Conservation (phyloP, 1,140 invertebrate genomes). For the Physella acuta region DNA sequence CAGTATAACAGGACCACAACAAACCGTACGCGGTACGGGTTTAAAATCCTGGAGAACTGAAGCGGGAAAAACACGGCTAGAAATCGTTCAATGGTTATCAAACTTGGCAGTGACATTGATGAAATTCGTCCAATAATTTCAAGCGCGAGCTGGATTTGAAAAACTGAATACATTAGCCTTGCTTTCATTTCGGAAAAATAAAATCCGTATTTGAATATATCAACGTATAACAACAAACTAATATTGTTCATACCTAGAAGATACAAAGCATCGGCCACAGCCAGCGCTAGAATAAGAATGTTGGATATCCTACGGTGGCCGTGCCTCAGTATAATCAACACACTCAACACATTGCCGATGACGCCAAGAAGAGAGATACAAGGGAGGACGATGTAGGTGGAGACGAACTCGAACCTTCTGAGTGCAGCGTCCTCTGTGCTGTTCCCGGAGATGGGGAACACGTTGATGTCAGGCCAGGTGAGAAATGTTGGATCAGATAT, state of each 20-base stretch:
- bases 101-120: not conserved
- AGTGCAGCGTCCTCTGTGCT: not conserved
- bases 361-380: not conserved
- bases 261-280: not conserved
- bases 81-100: not conserved
- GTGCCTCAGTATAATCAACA: not conserved
- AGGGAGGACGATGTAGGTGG: not conserved
- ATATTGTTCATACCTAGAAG: not conserved
- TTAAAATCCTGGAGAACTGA: not conserved
- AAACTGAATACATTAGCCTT: not conserved
- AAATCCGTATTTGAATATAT: not conserved
- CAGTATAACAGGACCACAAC: too few species aligned
- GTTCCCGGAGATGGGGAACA: not conserved
- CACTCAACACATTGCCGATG: not conserved
- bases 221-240: not conserved
- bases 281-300: not conserved
- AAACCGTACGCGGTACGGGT: not conserved
- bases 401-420: not conserved
- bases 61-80: not conserved
- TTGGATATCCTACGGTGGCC: not conserved
- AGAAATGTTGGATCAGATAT: too few species aligned
- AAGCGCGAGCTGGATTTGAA: not conserved
- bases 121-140: not conserved
- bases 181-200: not conserved
- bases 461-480: not conserved